Evolutionary conservation across 1,140 invertebrate genomes (phyloP), one percentile per base, ranked within the genome.

Genomic region (Stratiolaelaps scimitus): DNA sequence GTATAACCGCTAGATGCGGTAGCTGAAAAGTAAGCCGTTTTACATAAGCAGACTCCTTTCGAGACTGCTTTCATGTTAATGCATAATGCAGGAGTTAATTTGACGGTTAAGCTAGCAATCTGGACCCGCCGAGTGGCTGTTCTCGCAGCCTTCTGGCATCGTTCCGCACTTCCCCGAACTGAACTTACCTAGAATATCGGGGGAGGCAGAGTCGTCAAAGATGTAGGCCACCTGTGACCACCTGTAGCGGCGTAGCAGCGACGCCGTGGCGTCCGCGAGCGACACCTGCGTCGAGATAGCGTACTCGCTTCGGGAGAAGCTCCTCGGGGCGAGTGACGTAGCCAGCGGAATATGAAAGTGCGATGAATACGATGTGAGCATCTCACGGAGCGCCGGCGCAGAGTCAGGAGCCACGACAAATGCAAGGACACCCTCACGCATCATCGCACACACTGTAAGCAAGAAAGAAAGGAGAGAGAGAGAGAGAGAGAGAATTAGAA

Each of bases 141-240:
- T n/a, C n/a, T n/a, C n/a, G n/a, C n/a, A n/a, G n/a, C n/a, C n/a
- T n/a, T n/a, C n/a, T n/a, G n/a, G n/a, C n/a, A n/a, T n/a, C n/a
- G n/a, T n/a, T n/a, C 10, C 34, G 10, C 4, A 40, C 10, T 40
- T 40, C 34, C 34, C 5, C 34, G 5, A 40, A 40, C 10, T 6
- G 34, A 40, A 40, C 53, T 20, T 34, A 60, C 53, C 53, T 60
- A 60, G 53, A 60, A 60, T 60, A 60, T 60, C 53, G 53, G 53
- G 53, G 53, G 53, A 60, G 53, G 53, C 53, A 29, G 53, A 60
- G 53, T 60, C 53, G 34, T 60, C 53, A 34, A 29, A 60, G 53
- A 60, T 34, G 53, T 60, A 60, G 53, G 53, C 53, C 26, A 60
- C 53, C 53, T 60, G 53, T 26, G 53, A 60, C 53, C 53, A 60